These are phyloP conservation scores for Aurelia sp. DNA, from an alignment of 30 jellyfish, hydroid and myxozoan genomes.

Conservation along the genomic window DNA sequence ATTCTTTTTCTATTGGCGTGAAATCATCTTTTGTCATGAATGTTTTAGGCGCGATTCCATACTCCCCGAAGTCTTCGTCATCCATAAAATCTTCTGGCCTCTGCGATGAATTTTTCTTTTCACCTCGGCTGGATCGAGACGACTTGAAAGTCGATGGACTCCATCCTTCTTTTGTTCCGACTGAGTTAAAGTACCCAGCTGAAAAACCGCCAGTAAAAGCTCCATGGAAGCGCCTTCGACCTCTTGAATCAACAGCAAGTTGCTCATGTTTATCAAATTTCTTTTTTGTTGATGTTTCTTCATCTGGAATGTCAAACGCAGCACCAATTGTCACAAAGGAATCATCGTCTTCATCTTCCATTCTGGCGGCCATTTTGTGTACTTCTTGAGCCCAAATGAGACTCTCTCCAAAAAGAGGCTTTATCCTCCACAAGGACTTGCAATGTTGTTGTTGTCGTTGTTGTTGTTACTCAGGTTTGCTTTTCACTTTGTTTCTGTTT, in stretches of 20 bases:
- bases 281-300: slow-evolving; percentile 60
- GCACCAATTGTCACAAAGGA: slow-evolving; percentile 86
- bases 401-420: background rate
- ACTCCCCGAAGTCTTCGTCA: slow-evolving; percentile 96
- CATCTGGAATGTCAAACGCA: slow-evolving; percentile 90
- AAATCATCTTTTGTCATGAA: slow-evolving; percentile 70
- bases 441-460: background rate
- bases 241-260: slow-evolving; percentile 88
- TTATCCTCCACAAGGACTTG: background rate
- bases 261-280: slow-evolving; percentile 82
- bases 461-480: no score
- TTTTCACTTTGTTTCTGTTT: no score
- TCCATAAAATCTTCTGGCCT: slow-evolving; percentile 99
- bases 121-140: slow-evolving; percentile 76
- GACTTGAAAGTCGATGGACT: slow-evolving; percentile 93
- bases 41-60: slow-evolving; percentile 96
- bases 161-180: slow-evolving; percentile 99
- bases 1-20: slow-evolving; percentile 74
- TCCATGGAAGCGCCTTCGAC: slow-evolving; percentile 99
- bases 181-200: slow-evolving; percentile 97
- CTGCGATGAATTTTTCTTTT: slow-evolving; percentile 31
- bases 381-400: background rate
- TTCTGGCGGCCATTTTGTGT: background rate
- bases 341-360: slow-evolving; percentile 72
- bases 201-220: slow-evolving; percentile 99